Evolutionary conservation across 2,113 vertebrate species (phyloP), one percentile per base, ranked within the genome.

Genomic region (Chascanopsetta lugubris): DNA sequence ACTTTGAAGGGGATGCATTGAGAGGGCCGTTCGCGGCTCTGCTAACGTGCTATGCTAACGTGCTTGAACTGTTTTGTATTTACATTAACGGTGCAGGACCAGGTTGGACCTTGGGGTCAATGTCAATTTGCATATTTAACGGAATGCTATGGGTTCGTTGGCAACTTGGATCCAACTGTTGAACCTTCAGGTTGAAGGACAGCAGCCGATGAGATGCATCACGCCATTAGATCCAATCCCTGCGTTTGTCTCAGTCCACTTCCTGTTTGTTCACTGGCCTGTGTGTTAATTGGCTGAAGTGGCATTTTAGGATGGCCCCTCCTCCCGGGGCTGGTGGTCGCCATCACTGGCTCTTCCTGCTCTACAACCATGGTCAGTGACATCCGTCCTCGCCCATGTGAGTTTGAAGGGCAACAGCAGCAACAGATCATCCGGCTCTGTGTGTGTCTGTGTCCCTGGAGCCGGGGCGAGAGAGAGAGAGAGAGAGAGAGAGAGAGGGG

Each of bases 331-430:
- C 61, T 58, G 25, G 46, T 61, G 71, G 62, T 47, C 53, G 27
- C 61, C 55, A 59, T 47, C 32, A 47, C 47, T 50, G 38, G 54
- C 54, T 58, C 26, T 69, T 59, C 64, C 53, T 68, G 46, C 27
- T 48, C 27, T 45, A 60, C 71, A 51, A 47, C 30, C 47, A 40
- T 54, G 71, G 60, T 86, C 80, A 75, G 65, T 72, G 66, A 63
- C 61, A 38, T 72, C 53, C 40, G 47, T 62, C 72, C 72, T 76
- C 29, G 21, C 61, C 40, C 12, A 29, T 75, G 58, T 66, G 45
- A 69, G 79, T 72, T 60, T 66, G 67, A 80, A 85, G 78, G 77
- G 69, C 63, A 61, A 54, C 8, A 34, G 61, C 55, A 79, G 63
- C 36, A 30, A 43, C 46, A 72, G 43, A 78, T 86, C 61, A 61